Conservation (phyloP, 2,797 vertebrate genomes). For the Rousettus madagascariensis region DNA sequence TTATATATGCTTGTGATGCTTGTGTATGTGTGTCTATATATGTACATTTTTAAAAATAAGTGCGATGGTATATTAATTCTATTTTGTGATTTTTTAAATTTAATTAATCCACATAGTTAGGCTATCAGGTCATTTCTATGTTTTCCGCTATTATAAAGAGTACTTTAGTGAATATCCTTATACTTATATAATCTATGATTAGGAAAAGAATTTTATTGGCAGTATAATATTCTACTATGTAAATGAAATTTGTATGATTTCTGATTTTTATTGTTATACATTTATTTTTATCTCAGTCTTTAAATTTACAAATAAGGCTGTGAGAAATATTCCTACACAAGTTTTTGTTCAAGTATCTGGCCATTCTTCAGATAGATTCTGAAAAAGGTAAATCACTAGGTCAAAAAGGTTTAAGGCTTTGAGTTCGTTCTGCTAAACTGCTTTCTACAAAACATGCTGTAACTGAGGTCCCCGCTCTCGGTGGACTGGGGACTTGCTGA, state of each 20-base stretch:
- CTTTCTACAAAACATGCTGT: not conserved
- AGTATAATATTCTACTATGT: not conserved
- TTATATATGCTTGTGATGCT: not conserved
- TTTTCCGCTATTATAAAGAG: not conserved
- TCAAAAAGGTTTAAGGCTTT: not conserved
- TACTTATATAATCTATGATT: not conserved
- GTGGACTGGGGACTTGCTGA: not conserved
- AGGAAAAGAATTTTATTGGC: not conserved
- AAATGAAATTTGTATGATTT: slow-evolving; percentile 10
- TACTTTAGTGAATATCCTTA: not conserved
- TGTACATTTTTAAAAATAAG: not conserved
- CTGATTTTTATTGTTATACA: not conserved
- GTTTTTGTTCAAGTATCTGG: not conserved
- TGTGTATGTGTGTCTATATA: not conserved
- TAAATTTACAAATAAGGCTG: not conserved
- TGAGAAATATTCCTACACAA: not conserved
- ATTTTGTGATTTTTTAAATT: not conserved
- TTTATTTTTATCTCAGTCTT: slow-evolving; percentile 6
- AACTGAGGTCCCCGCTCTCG: not conserved
- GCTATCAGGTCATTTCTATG: not conserved
- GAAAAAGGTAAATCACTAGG: not conserved
- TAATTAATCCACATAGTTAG: not conserved
- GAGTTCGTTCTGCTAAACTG: not conserved
- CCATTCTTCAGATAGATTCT: not conserved
- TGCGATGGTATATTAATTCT: not conserved